These are phyloP conservation scores for Drosophila nr. fundita DNA, from an alignment of 2,888 invertebrate genomes.

Conservation along the genomic window DNA sequence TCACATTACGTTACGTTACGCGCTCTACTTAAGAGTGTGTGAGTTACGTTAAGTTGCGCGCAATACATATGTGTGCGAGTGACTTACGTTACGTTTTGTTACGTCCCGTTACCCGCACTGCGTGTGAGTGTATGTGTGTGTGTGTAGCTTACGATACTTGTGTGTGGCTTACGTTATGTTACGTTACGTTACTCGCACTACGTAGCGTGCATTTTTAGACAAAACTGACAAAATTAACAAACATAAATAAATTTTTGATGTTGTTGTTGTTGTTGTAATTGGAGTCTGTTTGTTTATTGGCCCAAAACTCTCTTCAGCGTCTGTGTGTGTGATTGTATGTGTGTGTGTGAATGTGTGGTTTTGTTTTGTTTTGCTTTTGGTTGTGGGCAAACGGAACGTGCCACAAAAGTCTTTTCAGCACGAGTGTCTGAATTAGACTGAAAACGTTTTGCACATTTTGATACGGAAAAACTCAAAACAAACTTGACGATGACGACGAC, in stretches of 20 bases:
- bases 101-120: slow-evolving; percentile 7
- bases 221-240: slow-evolving; percentile 9
- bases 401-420: slow-evolving; percentile 85
- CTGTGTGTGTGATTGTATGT: slow-evolving; percentile 4
- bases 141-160: slow-evolving; percentile 31
- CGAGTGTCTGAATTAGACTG: slow-evolving; percentile 85
- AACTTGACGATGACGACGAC: slow-evolving; percentile 70
- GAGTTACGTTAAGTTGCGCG: too few species aligned
- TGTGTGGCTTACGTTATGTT: slow-evolving; percentile 53
- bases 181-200: slow-evolving; percentile 69
- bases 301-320: slow-evolving; percentile 23
- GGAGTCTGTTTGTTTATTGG: slow-evolving; percentile 19
- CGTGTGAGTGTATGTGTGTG: neutral
- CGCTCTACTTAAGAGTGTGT: neutral
- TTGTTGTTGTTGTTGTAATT: slow-evolving; percentile 2
- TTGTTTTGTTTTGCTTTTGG: slow-evolving; percentile 26
- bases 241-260: slow-evolving; percentile 1
- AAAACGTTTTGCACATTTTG: slow-evolving; percentile 85
- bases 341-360: slow-evolving; percentile 31
- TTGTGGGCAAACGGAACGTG: slow-evolving; percentile 65
- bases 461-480: slow-evolving; percentile 85
- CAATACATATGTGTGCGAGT: neutral
- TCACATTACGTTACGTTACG: slow-evolving; percentile 55
- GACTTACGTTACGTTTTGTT: neutral
- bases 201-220: slow-evolving; percentile 33